Evolutionary conservation across 35 echinoderm and acorn worm genomes (phyloP).

Genomic region (Diadema setosum): DNA sequence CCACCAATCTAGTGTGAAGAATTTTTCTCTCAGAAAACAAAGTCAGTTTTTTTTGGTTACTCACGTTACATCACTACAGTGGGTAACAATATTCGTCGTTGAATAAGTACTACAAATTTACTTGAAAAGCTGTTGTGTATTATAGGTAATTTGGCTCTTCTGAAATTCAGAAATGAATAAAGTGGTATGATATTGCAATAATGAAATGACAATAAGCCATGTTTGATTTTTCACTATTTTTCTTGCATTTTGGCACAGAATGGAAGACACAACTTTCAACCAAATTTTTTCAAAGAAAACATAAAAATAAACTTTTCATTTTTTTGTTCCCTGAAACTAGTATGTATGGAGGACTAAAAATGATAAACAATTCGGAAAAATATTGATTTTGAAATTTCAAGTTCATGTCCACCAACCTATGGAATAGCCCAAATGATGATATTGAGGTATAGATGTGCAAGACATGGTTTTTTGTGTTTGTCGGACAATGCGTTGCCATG

Average conservation of each 20-base stretch:
- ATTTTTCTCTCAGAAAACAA: neutral
- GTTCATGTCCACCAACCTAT: too few species aligned
- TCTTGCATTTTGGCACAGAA: neutral
- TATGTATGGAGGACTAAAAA: neutral
- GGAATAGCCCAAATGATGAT: too few species aligned
- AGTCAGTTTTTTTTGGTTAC: slow-evolving; percentile 8
- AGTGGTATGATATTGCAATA: slow-evolving; percentile 6
- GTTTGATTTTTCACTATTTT: slow-evolving; percentile 1
- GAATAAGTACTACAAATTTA: neutral
- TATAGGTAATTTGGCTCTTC: neutral
- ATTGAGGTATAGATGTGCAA: too few species aligned
- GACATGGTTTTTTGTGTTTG: too few species aligned
- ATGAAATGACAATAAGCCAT: neutral
- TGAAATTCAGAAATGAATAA: slow-evolving; percentile 16
- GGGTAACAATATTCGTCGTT: neutral
- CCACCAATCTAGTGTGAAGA: neutral
- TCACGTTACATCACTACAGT: slow-evolving; percentile 1
- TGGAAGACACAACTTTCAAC: neutral
- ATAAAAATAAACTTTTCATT: neutral
- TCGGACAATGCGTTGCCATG: too few species aligned
- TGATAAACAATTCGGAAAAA: neutral
- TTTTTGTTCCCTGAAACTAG: neutral
- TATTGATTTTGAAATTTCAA: slow-evolving; percentile 13
- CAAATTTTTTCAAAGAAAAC: neutral
- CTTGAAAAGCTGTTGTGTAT: slow-evolving; percentile 3